Evolutionary conservation across 2,888 invertebrate genomes (phyloP).

Genomic region (Chrysina gloriosa): DNA sequence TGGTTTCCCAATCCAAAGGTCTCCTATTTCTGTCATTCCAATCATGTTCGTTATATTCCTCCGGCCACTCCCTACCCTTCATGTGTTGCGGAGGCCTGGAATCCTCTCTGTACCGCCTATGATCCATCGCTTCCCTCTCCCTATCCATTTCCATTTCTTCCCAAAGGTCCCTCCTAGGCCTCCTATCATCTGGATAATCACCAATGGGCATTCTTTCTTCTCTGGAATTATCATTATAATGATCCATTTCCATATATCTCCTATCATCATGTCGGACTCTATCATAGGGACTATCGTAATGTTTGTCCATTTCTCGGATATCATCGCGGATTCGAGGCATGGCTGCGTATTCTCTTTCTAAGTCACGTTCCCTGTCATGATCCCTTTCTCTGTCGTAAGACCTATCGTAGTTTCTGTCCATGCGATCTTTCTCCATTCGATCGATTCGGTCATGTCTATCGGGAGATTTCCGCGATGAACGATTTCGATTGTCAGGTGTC

Average conservation of each 20-base stretch:
- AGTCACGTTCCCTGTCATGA: conserved; percentile 58
- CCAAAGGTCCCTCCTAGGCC: conserved; percentile 60
- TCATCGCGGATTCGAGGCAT: conserved; percentile 56
- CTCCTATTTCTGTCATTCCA: conserved; percentile 66
- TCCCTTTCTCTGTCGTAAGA: conserved; percentile 57
- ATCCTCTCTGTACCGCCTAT: conserved; percentile 58
- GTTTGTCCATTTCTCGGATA: conserved; percentile 42
- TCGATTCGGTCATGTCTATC: conserved; percentile 55
- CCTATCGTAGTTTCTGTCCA: conserved; percentile 55
- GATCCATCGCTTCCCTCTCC: conserved; percentile 58
- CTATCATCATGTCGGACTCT: conserved; percentile 51
- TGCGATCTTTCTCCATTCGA: conserved; percentile 45
- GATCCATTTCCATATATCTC: conserved; percentile 61
- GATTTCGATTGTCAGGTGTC: conserved; percentile 51
- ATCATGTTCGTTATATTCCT: conserved; percentile 63
- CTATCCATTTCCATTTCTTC: conserved; percentile 59
- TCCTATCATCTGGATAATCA: conserved; percentile 61
- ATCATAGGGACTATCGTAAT: conserved; percentile 64
- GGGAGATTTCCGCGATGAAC: conserved; percentile 50
- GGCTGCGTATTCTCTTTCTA: conserved; percentile 57
- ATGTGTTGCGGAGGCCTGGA: conserved; percentile 49
- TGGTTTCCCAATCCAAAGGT: conserved; percentile 67
- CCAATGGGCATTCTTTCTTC: conserved; percentile 58
- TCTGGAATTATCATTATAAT: conserved; percentile 58
- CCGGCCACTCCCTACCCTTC: conserved; percentile 61